Conservation (phyloP, 2,888 invertebrate species). For the Nomada hirtipes region DNA sequence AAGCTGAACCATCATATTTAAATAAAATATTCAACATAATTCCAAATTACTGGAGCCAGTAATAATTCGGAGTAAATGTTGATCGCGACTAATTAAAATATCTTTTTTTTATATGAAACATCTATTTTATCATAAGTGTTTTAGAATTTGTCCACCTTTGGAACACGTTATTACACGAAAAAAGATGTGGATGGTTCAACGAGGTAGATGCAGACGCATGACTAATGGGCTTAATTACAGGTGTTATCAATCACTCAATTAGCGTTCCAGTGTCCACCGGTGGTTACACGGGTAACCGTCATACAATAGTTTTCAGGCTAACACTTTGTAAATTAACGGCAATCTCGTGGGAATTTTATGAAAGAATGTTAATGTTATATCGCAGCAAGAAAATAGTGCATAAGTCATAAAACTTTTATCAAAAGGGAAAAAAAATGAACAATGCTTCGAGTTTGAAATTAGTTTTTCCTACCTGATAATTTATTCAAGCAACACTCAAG, state of each 20-base stretch:
- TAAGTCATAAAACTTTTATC: too few relatives aligned
- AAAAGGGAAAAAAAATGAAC: neutral
- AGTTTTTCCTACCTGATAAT: neutral
- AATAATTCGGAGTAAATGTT: neutral
- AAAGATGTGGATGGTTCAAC: neutral
- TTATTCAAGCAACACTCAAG: neutral
- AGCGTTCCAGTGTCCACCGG: conserved; percentile 14
- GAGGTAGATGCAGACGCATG: neutral
- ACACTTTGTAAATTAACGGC: neutral
- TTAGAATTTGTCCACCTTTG: neutral
- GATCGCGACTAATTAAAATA: neutral
- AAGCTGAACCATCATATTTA: too few relatives aligned
- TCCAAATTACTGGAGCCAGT: too few relatives aligned
- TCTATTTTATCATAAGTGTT: neutral
- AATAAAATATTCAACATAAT: too few relatives aligned
- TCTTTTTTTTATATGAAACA: neutral
- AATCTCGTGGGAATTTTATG: too few relatives aligned
- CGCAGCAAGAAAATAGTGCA: too few relatives aligned
- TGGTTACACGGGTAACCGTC: neutral
- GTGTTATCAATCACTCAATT: conserved; percentile 29
- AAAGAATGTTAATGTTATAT: too few relatives aligned
- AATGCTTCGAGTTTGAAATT: neutral
- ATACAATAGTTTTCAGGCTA: neutral
- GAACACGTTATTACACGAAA: neutral
- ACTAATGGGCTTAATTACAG: conserved; percentile 28